Evolutionary conservation across 1,140 invertebrate genomes (phyloP).

Genomic region (Bombus breviceps): DNA sequence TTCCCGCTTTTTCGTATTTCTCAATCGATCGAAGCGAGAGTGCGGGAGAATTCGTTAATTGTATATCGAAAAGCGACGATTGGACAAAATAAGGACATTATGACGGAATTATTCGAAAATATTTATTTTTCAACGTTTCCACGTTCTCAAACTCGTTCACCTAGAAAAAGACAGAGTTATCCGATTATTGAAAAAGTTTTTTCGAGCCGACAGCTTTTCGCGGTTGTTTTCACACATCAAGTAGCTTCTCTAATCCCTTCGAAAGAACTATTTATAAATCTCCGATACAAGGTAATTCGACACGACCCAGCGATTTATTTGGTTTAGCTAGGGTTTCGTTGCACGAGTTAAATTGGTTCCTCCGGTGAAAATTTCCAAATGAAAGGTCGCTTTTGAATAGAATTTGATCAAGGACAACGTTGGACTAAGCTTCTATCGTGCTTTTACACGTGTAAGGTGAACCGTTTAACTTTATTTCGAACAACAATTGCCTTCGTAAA

Average conservation of each 20-base stretch:
- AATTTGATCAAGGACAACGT: not conserved
- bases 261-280: conserved; percentile 43
- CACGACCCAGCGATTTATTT: conserved; percentile 12
- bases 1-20: too few species aligned
- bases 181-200: not conserved
- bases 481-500: not conserved
- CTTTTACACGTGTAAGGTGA: too few species aligned
- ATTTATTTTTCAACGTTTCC: too few species aligned
- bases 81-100: too few species aligned
- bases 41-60: too few species aligned
- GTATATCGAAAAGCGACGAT: too few species aligned
- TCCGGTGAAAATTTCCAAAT: not conserved
- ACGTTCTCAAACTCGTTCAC: too few species aligned
- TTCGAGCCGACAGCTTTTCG: not conserved
- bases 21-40: too few species aligned
- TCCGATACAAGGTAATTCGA: conserved; percentile 29
- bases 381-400: conserved; percentile 10
- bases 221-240: not conserved
- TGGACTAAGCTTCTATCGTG: too few species aligned
- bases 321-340: conserved; percentile 16
- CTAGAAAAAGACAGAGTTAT: not conserved
- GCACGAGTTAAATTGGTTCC: conserved; percentile 18
- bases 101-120: too few species aligned
- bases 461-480: not conserved
- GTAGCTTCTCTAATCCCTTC: conserved; percentile 8